Evolutionary conservation across 2,113 vertebrate genomes (phyloP), one percentile per base, ranked within the genome.

Genomic region (Vidua macroura): DNA sequence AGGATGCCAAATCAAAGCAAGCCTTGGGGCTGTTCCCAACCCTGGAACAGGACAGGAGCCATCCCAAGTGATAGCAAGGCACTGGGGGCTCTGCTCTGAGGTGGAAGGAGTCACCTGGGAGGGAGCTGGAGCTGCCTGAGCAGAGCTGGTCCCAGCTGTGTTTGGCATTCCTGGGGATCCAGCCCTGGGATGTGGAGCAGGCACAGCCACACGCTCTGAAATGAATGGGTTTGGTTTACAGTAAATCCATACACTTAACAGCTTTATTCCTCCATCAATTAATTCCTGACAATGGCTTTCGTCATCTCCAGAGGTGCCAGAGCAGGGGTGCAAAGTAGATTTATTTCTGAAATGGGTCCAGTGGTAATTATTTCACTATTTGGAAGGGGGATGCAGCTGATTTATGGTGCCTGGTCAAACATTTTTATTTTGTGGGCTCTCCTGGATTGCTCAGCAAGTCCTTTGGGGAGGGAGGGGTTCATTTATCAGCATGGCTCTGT

Each of bases 201-300:
- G 69, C 49, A 10, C 78, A 0, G 37, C 52, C 12, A 4, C 1
- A 2, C 70, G 6, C 82, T 80, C 79, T 70, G 56, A 90, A 93
- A 92, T 76, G 79, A 70, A 95, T 81, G 68, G 92, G 17, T 91
- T 66, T 89, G 95, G 43, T 94, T 96, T 95, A 95, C 97, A 97
- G 95, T 96, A 96, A 97, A 97, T 97, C 97, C 92, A 95, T 96
- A 90, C 86, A 19, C 76, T 94, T 84, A 95, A 79, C 97, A 95
- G 96, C 96, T 97, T 97, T 94, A 97, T 97, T 95, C 96, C 96
- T 95, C 21, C 41, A 97, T 97, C 97, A 97, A 27, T 97, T 96
- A 95, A 97, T 97, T 94, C 96, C 94, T 90, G 93, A 83, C 95
- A 93, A 97, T 86, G 93, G 95, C 87, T 95, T 96, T 95, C 78